Evolutionary conservation across 2,113 vertebrate species (phyloP).

Genomic region (Grammomys surdaster): DNA sequence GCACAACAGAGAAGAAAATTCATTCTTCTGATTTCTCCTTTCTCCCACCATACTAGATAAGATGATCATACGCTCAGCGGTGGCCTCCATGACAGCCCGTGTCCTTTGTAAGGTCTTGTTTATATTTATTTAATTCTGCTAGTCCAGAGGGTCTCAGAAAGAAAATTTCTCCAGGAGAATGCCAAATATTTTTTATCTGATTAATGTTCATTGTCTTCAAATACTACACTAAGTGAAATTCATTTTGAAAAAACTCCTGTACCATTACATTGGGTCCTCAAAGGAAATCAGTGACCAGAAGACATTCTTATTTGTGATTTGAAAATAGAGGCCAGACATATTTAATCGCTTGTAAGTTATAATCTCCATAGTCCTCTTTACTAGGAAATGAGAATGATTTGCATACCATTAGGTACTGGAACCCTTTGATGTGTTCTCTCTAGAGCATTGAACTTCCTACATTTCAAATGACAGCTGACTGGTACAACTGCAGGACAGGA

Average conservation of each 20-base stretch:
- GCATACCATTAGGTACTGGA: background rate
- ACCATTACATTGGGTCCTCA: background rate
- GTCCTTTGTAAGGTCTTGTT: background rate
- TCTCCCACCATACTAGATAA: background rate
- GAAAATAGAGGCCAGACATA: background rate
- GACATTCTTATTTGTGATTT: slow-evolving; percentile 37
- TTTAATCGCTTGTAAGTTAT: background rate
- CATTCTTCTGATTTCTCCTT: slow-evolving; percentile 45
- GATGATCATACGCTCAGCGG: background rate
- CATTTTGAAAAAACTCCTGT: slow-evolving; percentile 12
- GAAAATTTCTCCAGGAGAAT: slow-evolving; percentile 4
- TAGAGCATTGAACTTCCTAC: background rate
- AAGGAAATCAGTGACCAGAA: slow-evolving; percentile 40
- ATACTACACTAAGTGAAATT: slow-evolving; percentile 37
- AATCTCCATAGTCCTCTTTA: slow-evolving; percentile 27
- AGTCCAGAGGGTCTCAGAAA: background rate
- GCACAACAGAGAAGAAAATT: slow-evolving; percentile 14
- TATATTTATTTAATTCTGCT: slow-evolving; percentile 56
- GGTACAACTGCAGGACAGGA: background rate
- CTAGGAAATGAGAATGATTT: background rate
- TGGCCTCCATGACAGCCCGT: background rate
- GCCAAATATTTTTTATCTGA: slow-evolving; percentile 22
- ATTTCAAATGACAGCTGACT: background rate
- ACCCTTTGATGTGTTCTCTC: background rate
- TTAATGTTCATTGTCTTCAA: slow-evolving; percentile 53